Evolutionary conservation across 2,888 invertebrate species (phyloP).

Genomic region (Zaprionus bogoriensis): DNA sequence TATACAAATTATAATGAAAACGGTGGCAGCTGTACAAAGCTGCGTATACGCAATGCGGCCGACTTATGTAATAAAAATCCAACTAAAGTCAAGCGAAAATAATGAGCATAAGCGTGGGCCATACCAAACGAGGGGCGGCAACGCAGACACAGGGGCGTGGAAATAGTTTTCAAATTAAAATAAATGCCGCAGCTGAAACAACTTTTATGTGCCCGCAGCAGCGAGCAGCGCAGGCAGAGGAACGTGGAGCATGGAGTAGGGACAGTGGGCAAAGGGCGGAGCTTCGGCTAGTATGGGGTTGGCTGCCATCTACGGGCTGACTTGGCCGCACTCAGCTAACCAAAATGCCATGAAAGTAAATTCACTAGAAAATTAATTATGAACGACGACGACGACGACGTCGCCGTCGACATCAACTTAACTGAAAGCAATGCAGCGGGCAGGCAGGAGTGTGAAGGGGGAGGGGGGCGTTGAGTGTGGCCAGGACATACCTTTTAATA

Average conservation of each 20-base stretch:
- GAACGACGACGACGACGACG: conserved; percentile 49
- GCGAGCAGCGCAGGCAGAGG: neutral
- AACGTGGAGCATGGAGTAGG: neutral
- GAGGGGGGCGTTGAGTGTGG: conserved; percentile 11
- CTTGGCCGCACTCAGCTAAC: conserved; percentile 56
- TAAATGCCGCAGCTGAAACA: conserved; percentile 72
- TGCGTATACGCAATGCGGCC: conserved; percentile 70
- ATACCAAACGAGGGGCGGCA: conserved; percentile 2
- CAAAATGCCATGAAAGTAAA: conserved; percentile 74
- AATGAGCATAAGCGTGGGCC: conserved; percentile 61
- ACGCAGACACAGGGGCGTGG: conserved; percentile 33
- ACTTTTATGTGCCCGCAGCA: conserved; percentile 65
- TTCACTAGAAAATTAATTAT: conserved; percentile 77
- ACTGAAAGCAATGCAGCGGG: conserved; percentile 58
- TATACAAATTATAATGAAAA: conserved; percentile 69
- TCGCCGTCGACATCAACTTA: conserved; percentile 4
- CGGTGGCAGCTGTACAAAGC: conserved; percentile 35
- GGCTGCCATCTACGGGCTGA: conserved; percentile 12
- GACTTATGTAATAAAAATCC: conserved; percentile 71
- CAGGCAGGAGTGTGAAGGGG: neutral
- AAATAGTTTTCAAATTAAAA: conserved; percentile 79
- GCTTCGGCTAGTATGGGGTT: conserved; percentile 10
- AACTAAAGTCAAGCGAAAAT: conserved; percentile 72
- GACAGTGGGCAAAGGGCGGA: neutral
- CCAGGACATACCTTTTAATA: conserved; percentile 70